Conservation (phyloP, 1,140 invertebrate genomes). For the Euura saliciscinereae region DNA sequence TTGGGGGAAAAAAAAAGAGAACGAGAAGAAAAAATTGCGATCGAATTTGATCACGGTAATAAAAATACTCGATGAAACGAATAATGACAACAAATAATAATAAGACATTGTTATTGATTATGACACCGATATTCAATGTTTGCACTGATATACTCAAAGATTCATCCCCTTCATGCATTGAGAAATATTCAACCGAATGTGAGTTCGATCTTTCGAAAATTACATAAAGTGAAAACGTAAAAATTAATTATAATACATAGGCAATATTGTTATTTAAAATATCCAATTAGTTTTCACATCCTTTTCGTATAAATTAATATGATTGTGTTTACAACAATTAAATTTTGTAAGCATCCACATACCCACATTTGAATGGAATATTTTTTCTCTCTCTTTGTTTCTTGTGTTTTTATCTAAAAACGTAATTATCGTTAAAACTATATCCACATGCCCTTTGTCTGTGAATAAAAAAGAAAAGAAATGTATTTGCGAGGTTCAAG, state of each 20-base stretch:
- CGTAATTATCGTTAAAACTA: neutral
- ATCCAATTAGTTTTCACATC: neutral
- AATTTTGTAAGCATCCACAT: neutral
- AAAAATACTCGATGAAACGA: too few species aligned
- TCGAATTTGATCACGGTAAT: neutral
- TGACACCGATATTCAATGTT: too few species aligned
- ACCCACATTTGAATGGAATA: neutral
- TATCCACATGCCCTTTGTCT: too few species aligned
- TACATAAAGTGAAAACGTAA: neutral
- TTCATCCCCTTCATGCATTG: too few species aligned
- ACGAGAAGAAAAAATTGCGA: neutral
- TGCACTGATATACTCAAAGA: too few species aligned
- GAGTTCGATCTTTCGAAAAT: too few species aligned
- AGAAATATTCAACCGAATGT: too few species aligned
- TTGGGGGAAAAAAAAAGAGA: neutral
- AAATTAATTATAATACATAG: neutral
- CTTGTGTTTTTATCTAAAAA: neutral
- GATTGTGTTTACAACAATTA: neutral
- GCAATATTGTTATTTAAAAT: neutral
- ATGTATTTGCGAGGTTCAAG: constrained; percentile 30
- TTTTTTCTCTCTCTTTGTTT: neutral
- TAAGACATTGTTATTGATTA: too few species aligned
- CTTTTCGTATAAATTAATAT: neutral
- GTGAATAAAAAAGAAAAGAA: neutral
- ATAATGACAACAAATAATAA: too few species aligned